Percentiles rank a stretch among this genome's conserved stretches.
phyloP scores from a whole-genome alignment of 37 sponge, comb jelly and placozoan genomes.

The Mnemiopsis leidyi region DNA sequence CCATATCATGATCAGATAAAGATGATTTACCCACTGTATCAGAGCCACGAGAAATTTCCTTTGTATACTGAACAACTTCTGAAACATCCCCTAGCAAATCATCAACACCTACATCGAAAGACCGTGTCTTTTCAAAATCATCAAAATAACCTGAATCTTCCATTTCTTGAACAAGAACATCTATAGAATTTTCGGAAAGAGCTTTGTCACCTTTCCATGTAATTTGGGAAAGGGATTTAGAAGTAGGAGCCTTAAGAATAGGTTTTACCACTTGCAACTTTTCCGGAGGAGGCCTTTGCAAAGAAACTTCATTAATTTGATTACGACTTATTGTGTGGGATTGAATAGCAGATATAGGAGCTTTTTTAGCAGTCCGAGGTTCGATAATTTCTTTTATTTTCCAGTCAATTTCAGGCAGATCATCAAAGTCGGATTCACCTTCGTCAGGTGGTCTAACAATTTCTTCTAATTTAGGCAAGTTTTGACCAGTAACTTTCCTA shows the following conservation, averaged over 20 bases:
- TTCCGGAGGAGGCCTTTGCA: too few relatives aligned
- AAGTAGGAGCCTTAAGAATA: not conserved
- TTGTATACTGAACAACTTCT: not conserved
- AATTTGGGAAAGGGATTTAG: too few relatives aligned
- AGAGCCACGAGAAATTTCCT: not conserved
- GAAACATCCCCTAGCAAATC: constrained; percentile 37
- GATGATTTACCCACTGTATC: not conserved
- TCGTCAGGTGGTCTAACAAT: not conserved
- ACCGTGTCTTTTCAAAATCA: not conserved
- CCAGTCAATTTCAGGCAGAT: not conserved
- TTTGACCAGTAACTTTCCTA: not conserved
- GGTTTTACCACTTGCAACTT: constrained; percentile 16
- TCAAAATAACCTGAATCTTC: constrained; percentile 64
- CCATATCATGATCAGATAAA: not conserved
- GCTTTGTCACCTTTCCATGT: not conserved
- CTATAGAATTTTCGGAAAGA: not conserved
- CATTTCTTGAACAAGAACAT: not conserved
- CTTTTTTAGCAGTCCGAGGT: not conserved
- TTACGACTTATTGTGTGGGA: not conserved
- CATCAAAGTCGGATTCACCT: constrained; percentile 33
- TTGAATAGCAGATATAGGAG: not conserved
- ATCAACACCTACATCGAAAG: constrained; percentile 30
- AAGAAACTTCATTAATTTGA: not conserved
- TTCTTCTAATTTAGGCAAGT: not conserved
- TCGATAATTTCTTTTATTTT: constrained; percentile 1